Conservation (phyloP, 2,797 vertebrate species). For the Odontamblyopus lacepedii region DNA sequence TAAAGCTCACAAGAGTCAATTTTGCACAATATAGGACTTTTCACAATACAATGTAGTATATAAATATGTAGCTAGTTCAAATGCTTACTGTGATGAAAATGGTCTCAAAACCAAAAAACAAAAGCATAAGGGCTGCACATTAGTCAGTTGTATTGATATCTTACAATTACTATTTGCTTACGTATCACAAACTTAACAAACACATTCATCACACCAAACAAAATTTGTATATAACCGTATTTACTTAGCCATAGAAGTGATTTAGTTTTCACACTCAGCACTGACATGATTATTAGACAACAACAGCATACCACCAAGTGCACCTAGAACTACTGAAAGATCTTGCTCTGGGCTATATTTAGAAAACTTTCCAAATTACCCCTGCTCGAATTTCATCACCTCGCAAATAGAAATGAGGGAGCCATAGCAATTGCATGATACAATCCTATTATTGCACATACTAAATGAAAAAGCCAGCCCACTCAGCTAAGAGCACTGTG, state of each 20-base stretch:
- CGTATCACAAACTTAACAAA: too few species aligned
- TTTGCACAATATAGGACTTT: too few species aligned
- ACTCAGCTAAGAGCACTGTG: slow-evolving; percentile 20
- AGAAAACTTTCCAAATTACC: slow-evolving; percentile 5
- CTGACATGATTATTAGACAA: background rate
- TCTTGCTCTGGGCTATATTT: background rate
- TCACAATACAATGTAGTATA: too few species aligned
- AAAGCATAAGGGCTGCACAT: background rate
- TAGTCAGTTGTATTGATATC: background rate
- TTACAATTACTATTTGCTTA: too few species aligned
- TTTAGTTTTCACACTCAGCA: too few species aligned
- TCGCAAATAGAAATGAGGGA: slow-evolving; percentile 15
- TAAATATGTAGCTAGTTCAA: too few species aligned
- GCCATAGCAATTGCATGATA: slow-evolving; percentile 2
- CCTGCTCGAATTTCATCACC: background rate
- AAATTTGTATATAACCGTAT: background rate
- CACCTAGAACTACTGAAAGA: background rate
- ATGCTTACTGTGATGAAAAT: background rate
- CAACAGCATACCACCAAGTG: background rate
- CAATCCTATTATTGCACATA: slow-evolving; percentile 5
- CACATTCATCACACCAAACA: background rate
- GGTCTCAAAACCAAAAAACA: background rate
- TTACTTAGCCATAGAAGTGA: background rate
- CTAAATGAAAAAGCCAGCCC: slow-evolving; percentile 3
- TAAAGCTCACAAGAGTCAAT: too few species aligned